Conservation (phyloP, 2,888 invertebrate genomes). For the Polyploca ridens region DNA sequence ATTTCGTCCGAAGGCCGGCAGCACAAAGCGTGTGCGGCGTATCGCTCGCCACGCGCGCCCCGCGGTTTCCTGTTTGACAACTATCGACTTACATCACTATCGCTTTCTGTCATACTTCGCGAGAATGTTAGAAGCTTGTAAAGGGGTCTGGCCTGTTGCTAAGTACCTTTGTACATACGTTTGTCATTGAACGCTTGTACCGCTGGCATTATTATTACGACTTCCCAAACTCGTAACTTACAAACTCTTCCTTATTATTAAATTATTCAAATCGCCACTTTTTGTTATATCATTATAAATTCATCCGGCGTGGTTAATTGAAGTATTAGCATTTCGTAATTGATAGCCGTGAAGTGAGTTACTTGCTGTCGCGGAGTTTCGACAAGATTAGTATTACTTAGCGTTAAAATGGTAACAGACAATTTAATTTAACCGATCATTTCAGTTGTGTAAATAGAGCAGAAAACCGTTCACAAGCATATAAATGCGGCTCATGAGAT, state of each 20-base stretch:
- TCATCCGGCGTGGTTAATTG: slow-evolving; percentile 50
- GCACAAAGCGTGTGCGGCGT: slow-evolving; percentile 73
- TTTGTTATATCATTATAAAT: slow-evolving; percentile 49
- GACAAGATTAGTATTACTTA: slow-evolving; percentile 38
- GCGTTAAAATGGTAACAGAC: slow-evolving; percentile 64
- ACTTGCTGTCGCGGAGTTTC: slow-evolving; percentile 53
- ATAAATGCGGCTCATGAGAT: slow-evolving; percentile 66
- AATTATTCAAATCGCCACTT: slow-evolving; percentile 57
- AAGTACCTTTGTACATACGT: slow-evolving; percentile 63
- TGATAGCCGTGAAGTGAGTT: slow-evolving; percentile 53
- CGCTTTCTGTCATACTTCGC: slow-evolving; percentile 79
- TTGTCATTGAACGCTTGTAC: slow-evolving; percentile 71
- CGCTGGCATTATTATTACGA: slow-evolving; percentile 71
- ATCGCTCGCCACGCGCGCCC: slow-evolving; percentile 78
- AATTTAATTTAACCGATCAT: slow-evolving; percentile 74
- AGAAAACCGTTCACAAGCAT: slow-evolving; percentile 65
- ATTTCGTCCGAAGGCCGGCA: slow-evolving; percentile 77
- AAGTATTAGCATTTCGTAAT: slow-evolving; percentile 54
- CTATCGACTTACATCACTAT: slow-evolving; percentile 84
- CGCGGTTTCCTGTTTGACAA: slow-evolving; percentile 83
- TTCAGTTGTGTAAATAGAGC: slow-evolving; percentile 75
- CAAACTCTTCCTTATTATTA: slow-evolving; percentile 68
- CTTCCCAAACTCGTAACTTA: slow-evolving; percentile 64
- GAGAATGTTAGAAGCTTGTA: slow-evolving; percentile 76
- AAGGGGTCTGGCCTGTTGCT: slow-evolving; percentile 79